Evolutionary conservation across 2,888 invertebrate genomes (phyloP).

Genomic region (Ormyrus nitidulus): DNA sequence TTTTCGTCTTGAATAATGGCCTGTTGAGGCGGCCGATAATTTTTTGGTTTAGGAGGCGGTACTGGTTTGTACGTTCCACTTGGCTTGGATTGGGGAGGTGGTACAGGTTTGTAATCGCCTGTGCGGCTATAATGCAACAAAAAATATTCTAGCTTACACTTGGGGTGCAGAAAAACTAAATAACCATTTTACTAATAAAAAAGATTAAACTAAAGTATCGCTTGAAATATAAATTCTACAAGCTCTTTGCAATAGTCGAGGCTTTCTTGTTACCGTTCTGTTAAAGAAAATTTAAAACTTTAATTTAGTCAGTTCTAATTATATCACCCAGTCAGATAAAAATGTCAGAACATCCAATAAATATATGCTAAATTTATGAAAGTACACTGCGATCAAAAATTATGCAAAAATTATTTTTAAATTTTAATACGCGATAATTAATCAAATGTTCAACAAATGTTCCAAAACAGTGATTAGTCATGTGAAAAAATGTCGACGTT

Average conservation of each 20-base stretch:
- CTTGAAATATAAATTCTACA: constrained; percentile 71
- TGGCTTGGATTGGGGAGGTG: constrained; percentile 69
- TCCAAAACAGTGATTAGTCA: no score
- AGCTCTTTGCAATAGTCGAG: constrained; percentile 68
- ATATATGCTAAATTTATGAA: no score
- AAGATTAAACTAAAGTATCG: constrained; percentile 67
- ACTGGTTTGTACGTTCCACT: constrained; percentile 87
- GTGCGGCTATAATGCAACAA: constrained; percentile 68
- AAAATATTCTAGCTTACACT: constrained; percentile 66
- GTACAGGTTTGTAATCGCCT: constrained; percentile 73
- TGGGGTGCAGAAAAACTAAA: constrained; percentile 42
- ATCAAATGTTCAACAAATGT: no score
- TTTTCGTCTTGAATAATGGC: constrained; percentile 72
- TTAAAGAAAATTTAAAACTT: constrained; percentile 47
- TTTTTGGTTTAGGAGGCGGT: constrained; percentile 95
- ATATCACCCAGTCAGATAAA: not conserved
- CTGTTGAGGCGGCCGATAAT: constrained; percentile 86
- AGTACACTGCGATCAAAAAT: no score
- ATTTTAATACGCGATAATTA: no score
- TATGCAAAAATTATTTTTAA: no score
- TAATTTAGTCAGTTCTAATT: not conserved
- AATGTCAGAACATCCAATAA: not conserved
- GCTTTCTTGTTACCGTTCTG: constrained; percentile 65
- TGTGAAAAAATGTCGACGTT: not conserved
- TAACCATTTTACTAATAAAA: constrained; percentile 10